Evolutionary conservation across 2,113 vertebrate genomes (phyloP).

Genomic region (Oncorhynchus kisutch): DNA sequence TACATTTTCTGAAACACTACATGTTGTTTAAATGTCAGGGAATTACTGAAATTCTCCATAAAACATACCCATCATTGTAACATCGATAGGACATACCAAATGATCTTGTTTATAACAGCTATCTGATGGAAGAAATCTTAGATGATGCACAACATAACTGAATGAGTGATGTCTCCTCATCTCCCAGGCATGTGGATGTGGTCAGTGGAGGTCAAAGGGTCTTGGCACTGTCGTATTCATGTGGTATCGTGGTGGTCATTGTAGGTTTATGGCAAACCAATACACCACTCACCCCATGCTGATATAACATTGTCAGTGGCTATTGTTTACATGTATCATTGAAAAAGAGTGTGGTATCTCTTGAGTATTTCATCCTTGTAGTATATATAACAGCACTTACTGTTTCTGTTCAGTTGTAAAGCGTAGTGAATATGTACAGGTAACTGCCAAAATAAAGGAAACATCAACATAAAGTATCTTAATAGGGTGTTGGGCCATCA

Average conservation of each 20-base stretch:
- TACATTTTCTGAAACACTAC: no score
- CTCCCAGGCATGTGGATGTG: not conserved
- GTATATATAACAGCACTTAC: constrained; percentile 8
- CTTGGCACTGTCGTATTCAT: constrained; percentile 12
- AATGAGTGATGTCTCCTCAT: not conserved
- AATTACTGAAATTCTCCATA: no score
- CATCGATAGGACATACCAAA: no score
- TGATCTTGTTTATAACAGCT: not conserved
- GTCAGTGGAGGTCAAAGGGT: not conserved
- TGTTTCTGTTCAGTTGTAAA: not conserved
- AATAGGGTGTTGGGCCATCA: no score
- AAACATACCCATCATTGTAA: no score
- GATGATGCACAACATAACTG: not conserved
- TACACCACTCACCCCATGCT: constrained; percentile 10
- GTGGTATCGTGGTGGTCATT: constrained; percentile 32
- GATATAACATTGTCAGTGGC: constrained; percentile 2
- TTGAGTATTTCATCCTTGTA: constrained; percentile 4
- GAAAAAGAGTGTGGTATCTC: not conserved
- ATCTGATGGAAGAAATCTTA: not conserved
- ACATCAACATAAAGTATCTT: no score
- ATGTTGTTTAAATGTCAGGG: no score
- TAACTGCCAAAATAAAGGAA: no score
- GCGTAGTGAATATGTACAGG: no score
- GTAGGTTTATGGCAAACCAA: constrained; percentile 26
- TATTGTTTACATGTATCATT: constrained; percentile 34